Conservation (phyloP, 2,888 invertebrate species). For the Palloptera scutellata region DNA sequence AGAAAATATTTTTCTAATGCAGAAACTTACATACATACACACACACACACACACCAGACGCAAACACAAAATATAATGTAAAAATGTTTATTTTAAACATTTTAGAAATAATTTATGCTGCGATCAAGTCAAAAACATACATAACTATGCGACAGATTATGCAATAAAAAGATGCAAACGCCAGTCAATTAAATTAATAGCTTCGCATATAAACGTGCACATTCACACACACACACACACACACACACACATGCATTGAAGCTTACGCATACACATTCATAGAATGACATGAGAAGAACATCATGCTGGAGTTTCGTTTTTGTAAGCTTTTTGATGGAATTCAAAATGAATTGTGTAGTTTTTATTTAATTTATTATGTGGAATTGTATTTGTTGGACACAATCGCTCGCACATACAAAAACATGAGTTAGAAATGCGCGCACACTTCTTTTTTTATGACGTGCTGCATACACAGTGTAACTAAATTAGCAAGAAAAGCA, state of each 20-base stretch:
- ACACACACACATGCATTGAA: conserved; percentile 14
- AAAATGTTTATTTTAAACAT: too few species aligned
- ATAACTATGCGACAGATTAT: conserved; percentile 52
- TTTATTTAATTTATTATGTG: conserved; percentile 6
- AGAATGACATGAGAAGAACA: conserved; percentile 24
- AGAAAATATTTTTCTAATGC: too few species aligned
- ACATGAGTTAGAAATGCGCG: neutral
- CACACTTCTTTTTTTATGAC: neutral
- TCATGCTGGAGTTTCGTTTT: conserved; percentile 14
- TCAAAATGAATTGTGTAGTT: too few species aligned
- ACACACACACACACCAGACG: neutral
- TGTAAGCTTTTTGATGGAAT: neutral
- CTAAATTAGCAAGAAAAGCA: too few species aligned
- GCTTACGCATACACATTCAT: conserved; percentile 21
- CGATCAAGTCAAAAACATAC: conserved; percentile 23
- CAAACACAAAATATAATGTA: neutral
- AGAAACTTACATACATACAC: too few species aligned
- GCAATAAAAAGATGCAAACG: conserved; percentile 48
- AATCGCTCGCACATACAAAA: neutral
- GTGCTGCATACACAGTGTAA: too few species aligned
- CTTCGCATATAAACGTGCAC: neutral
- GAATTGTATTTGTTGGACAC: conserved; percentile 5
- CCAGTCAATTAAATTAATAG: conserved; percentile 52
- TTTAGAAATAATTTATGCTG: conserved; percentile 40
- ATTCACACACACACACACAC: conserved; percentile 17